These are phyloP conservation scores for Holacanthella duospinosa DNA, from an alignment of 2,888 invertebrate species.

Conservation along the genomic window DNA sequence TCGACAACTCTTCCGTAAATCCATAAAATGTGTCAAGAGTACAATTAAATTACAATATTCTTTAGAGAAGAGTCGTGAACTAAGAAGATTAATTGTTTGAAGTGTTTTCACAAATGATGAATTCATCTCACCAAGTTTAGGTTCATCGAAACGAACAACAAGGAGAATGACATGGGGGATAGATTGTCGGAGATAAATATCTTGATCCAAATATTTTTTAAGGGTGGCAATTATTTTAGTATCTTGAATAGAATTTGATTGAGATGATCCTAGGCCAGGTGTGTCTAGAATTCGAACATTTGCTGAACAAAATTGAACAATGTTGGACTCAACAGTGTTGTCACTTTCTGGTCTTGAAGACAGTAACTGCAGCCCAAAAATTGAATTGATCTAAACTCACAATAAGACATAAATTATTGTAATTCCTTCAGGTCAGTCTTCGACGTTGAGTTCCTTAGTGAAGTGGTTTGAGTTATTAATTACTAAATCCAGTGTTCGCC, in stretches of 20 bases:
- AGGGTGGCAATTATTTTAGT: constrained; percentile 21
- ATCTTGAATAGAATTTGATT: constrained; percentile 19
- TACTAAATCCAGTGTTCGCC: no score
- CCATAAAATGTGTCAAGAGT: constrained; percentile 23
- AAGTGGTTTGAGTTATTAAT: no score
- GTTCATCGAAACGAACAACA: constrained; percentile 20
- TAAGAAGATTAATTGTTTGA: constrained; percentile 20
- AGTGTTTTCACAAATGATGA: constrained; percentile 20
- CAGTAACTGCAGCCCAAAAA: no score
- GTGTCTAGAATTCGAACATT: constrained; percentile 25
- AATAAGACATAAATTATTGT: no score
- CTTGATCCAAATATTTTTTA: constrained; percentile 23
- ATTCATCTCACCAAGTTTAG: not conserved
- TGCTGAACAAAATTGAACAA: constrained; percentile 18
- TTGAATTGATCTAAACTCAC: no score
- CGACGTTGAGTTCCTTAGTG: no score
- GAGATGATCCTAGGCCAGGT: constrained; percentile 19
- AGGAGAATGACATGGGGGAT: constrained; percentile 24
- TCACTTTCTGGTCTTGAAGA: no score
- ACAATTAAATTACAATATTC: constrained; percentile 23
- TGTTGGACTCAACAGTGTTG: not conserved
- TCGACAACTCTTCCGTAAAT: constrained; percentile 11
- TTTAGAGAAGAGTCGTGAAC: constrained; percentile 17
- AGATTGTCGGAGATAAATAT: constrained; percentile 13
- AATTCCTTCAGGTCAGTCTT: no score